Conservation (phyloP, 2,113 vertebrate species). For the Clarias magur region DNA sequence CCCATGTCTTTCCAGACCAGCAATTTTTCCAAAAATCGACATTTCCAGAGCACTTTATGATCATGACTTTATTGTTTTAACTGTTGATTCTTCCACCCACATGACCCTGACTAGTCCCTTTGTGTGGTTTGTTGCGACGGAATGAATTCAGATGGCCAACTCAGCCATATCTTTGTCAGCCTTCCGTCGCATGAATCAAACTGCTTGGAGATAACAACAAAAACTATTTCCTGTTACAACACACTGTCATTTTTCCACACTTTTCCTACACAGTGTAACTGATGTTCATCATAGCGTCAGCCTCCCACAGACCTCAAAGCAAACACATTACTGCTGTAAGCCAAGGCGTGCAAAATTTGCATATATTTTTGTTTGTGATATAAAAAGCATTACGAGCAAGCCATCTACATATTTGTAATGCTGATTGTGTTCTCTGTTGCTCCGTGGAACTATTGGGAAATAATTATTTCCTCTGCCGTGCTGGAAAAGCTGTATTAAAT, state of each 20-base stretch:
- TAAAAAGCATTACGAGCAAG: background rate
- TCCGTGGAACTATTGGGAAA: background rate
- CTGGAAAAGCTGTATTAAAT: conserved; percentile 4
- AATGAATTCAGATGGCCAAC: conserved; percentile 31
- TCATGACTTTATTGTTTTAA: conserved; percentile 38
- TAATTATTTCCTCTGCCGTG: background rate
- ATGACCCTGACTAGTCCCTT: conserved; percentile 38
- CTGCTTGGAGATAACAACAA: conserved; percentile 36
- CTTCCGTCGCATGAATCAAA: conserved; percentile 29
- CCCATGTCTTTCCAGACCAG: conserved; percentile 12
- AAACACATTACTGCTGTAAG: background rate
- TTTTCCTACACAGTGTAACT: conserved; percentile 14
- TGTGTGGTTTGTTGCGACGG: conserved; percentile 22
- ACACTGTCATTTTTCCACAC: conserved; percentile 39
- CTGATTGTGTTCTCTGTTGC: background rate
- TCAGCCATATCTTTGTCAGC: conserved; percentile 33
- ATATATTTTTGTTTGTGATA: background rate
- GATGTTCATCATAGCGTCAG: conserved; percentile 23
- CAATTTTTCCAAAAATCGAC: background rate
- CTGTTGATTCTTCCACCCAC: conserved; percentile 44
- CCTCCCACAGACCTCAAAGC: conserved; percentile 5
- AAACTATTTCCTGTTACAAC: conserved; percentile 22
- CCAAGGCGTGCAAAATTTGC: background rate
- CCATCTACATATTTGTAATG: conserved; percentile 1
- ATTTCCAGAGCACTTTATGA: background rate